Base-by-base conservation (phyloP, 2,113 vertebrate species). In the Hippoglossus stenolepis region DNA sequence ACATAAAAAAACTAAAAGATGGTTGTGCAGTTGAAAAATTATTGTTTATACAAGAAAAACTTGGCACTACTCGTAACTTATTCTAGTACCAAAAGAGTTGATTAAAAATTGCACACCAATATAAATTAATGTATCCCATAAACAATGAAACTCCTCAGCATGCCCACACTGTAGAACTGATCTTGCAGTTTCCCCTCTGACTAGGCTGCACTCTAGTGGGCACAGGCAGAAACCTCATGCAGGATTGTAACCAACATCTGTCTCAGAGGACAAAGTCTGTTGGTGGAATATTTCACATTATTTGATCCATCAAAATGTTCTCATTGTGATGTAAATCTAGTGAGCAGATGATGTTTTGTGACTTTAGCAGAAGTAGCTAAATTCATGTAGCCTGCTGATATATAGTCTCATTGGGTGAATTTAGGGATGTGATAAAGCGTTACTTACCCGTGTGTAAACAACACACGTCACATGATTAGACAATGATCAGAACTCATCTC, bases 191-290 rank as follows among this genome's bases (percentile, higher is more conserved):
- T 88, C 77, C 79, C 38, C 70, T 79, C 87, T 82, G 82, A 75
- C 62, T 54, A 84, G 82, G 58, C 85, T 91, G 90, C 90, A 73
- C 91, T 92, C 91, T 92, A 90, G 90, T 91, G 91, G 91, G 20
- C 77, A 88, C 77, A 85, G 54, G 40, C 4, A 20, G 62, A 54
- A 83, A 79, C 66, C 65, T 73, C 75, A 77, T 40, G 59, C 60
- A 57, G 26, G 3, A 9, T 5, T 40, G 3, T 8, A 21, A 58
- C 35, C 3, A 51, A 57, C 17, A 72, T 45, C 49, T 56, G 6
- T 38, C 17, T 28, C 38, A 31, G 11, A 57, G 15, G 21, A 24
- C 0, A 51, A 18, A 2, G 7, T 51, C 45, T 18, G 20, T 7
- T 9, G 51, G 20, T 54, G 51, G 51, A 54, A 20, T 54, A 54